Percentiles rank a stretch among this genome's conserved stretches.
These are phyloP conservation scores for Ectropis crepuscularia DNA, from an alignment of 2,888 invertebrate genomes.

Conservation along the genomic window DNA sequence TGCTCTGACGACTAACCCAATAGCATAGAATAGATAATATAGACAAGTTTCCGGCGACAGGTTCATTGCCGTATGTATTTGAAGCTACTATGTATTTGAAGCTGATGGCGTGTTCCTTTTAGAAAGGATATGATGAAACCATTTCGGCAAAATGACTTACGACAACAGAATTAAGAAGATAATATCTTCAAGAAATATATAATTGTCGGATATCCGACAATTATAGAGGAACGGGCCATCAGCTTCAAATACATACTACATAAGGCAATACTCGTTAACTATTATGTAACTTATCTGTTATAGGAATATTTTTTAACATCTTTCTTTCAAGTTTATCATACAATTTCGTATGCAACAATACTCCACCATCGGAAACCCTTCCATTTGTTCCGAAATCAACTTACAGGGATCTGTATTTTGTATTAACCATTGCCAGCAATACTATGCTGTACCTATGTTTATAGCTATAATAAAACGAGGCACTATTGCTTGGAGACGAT, in stretches of 20 bases:
- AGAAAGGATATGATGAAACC: no score
- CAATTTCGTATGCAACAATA: conserved; percentile 31
- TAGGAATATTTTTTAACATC: conserved; percentile 21
- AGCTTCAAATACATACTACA: conserved; percentile 33
- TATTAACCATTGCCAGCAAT: conserved; percentile 33
- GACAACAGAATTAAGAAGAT: conserved; percentile 7
- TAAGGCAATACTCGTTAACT: conserved; percentile 20
- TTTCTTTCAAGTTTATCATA: conserved; percentile 28
- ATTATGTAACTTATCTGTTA: conserved; percentile 1
- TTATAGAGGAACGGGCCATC: conserved; percentile 33
- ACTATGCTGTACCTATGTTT: conserved; percentile 29
- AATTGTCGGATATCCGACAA: conserved; percentile 9
- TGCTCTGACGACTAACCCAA: conserved; percentile 6
- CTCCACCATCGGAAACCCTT: conserved; percentile 31
- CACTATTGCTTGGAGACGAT: conserved; percentile 29
- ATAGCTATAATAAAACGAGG: conserved; percentile 29
- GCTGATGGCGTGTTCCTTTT: conserved; percentile 33
- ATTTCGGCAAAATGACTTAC: conserved; percentile 11
- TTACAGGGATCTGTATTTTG: conserved; percentile 29
- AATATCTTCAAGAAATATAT: conserved; percentile 2
- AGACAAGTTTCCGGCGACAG: background rate
- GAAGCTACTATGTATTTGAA: conserved; percentile 32
- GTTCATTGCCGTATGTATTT: conserved; percentile 7
- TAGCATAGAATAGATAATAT: no score
- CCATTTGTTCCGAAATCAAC: conserved; percentile 34